Evolutionary conservation across 2,888 invertebrate species (phyloP).

Genomic region (Drosophila phalerata): DNA sequence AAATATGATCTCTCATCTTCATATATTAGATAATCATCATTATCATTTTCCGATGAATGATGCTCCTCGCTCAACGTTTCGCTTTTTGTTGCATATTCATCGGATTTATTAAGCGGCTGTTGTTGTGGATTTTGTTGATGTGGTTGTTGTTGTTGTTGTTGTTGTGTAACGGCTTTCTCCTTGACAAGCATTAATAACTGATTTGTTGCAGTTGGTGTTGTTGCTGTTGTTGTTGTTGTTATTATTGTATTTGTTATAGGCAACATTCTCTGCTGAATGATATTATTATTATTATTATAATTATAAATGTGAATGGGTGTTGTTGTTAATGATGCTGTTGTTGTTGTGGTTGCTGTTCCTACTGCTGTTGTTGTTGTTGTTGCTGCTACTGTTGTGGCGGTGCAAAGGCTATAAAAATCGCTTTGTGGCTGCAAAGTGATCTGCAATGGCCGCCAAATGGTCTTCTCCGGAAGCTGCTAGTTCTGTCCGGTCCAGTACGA

Average conservation of each 20-base stretch:
- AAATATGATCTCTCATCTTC: conserved; percentile 76
- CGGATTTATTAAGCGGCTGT: conserved; percentile 21
- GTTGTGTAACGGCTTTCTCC: conserved; percentile 42
- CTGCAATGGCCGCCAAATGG: conserved; percentile 75
- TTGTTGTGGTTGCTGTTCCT: conserved; percentile 25
- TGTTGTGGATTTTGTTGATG: conserved; percentile 15
- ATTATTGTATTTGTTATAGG: conserved; percentile 31
- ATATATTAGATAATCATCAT: conserved; percentile 59
- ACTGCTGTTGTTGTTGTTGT: conserved; percentile 21
- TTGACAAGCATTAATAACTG: conserved; percentile 72
- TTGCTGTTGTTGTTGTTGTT: conserved; percentile 19
- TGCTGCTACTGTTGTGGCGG: conserved; percentile 29
- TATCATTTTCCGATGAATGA: conserved; percentile 46
- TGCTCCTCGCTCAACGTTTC: conserved; percentile 54
- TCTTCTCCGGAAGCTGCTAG: conserved; percentile 83
- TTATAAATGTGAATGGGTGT: conserved; percentile 66
- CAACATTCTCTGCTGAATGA: conserved; percentile 31
- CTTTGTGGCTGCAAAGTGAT: conserved; percentile 48
- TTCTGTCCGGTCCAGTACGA: conserved; percentile 86
- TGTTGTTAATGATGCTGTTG: conserved; percentile 36
- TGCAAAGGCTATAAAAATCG: conserved; percentile 68
- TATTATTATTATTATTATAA: conserved; percentile 39
- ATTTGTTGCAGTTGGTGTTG: conserved; percentile 42
- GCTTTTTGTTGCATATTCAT: conserved; percentile 18
- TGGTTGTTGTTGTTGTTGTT: conserved; percentile 11